Evolutionary conservation across 1,140 invertebrate genomes (phyloP).

Genomic region (Drosophila subpulchrella): DNA sequence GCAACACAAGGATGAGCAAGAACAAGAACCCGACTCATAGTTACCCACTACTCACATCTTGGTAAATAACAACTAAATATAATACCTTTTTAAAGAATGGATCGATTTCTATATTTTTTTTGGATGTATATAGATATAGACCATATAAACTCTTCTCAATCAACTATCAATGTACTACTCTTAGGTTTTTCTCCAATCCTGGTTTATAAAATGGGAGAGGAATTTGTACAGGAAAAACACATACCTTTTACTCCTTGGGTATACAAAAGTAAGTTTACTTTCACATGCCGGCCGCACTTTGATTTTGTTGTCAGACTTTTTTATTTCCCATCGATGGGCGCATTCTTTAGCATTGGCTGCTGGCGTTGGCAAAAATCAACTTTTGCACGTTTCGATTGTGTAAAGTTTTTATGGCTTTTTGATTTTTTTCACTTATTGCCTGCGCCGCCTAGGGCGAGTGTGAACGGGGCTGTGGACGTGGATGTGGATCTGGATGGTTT

Average conservation of each 20-base stretch:
- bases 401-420: constrained; percentile 84
- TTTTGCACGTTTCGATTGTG: constrained; percentile 84
- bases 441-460: constrained; percentile 6
- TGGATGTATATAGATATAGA: too few species aligned
- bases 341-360: constrained; percentile 55
- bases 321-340: constrained; percentile 7
- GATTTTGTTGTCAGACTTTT: constrained; percentile 73
- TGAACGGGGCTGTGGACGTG: not conserved
- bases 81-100: too few species aligned
- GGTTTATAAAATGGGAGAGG: too few species aligned
- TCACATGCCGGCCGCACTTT: constrained; percentile 73
- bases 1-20: constrained; percentile 21
- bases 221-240: not conserved
- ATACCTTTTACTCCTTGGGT: not conserved
- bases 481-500: not conserved
- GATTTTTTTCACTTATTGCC: constrained; percentile 83
- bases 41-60: not conserved
- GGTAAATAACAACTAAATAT: not conserved
- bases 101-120: too few species aligned
- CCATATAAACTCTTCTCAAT: too few species aligned
- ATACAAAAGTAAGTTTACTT: constrained; percentile 62
- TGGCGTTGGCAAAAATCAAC: constrained; percentile 78
- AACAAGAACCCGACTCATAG: not conserved
- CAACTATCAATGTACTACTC: too few species aligned
- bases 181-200: too few species aligned